Evolutionary conservation across 2,888 invertebrate genomes (phyloP), one percentile per base, ranked within the genome.

Genomic region (Sinhomidia bicolor): DNA sequence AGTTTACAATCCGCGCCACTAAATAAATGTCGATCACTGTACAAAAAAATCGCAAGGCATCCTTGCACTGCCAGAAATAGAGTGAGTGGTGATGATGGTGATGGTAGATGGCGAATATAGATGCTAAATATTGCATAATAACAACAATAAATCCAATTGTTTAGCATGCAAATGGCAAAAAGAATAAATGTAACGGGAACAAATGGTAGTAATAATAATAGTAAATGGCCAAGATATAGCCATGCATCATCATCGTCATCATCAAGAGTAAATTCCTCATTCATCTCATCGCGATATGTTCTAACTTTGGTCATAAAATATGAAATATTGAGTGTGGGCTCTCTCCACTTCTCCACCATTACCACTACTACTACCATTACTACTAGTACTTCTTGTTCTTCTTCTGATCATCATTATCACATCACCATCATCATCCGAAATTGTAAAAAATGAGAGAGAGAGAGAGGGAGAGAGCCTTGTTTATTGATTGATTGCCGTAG

Each of bases 401-500:
- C 20, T 54, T 4, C 62, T 62, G 29, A 51, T 71, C 23, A 32
- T 51, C 51, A 76, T 76, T 1, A 23, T 44, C 20, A 51, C 32
- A 68, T 44, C 54, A 62, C 23, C 62, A 60, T 26, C 29, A 17
- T 44, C 62, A 79, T 47, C 62, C 41, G 41, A 82, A 54, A 78
- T 78, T 54, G 78, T 78, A 57, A 78, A 57, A 44, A 44, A 60
- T n/a, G 36, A 14, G 17, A 26, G 71, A 54, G 57, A 84, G 76
- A 20, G 9, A 26, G 29, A 17, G 47, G 32, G 54, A 51, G 78
- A 65, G 65, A 85, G 71, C 85, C 85, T 85, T 85, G 71, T 85
- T 79, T 85, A 79, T 85, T 85, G 85, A 85, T 85, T 85, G 85
- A 85, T 85, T 85, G 57, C 85, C 79, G 51, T 85, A 80, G 79